phyloP scores from a whole-genome alignment of 1,140 invertebrate genomes.

The Olivierus martensii region DNA sequence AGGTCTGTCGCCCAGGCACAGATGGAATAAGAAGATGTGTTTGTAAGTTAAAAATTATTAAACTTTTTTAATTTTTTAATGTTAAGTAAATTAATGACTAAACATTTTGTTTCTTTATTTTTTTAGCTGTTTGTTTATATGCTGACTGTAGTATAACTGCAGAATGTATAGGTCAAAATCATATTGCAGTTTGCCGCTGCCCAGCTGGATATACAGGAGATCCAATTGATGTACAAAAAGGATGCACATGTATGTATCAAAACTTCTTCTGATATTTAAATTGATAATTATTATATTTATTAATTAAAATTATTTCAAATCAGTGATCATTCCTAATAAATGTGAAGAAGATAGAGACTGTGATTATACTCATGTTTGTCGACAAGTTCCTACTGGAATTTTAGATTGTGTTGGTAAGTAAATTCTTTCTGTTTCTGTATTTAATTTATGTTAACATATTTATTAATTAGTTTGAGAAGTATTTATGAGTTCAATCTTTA shows the following conservation, averaged over 20 bases:
- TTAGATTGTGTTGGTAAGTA: constrained; percentile 17
- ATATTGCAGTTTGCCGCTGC: constrained; percentile 45
- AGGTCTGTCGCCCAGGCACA: constrained; percentile 16
- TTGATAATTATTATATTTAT: not conserved
- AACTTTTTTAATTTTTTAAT: not conserved
- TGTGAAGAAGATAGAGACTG: constrained; percentile 48
- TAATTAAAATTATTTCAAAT: not conserved
- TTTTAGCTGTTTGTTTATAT: constrained; percentile 17
- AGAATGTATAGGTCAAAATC: constrained; percentile 54
- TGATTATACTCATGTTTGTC: constrained; percentile 38
- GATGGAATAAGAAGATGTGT: constrained; percentile 20
- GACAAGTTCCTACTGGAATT: constrained; percentile 11
- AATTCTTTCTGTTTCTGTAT: too few relatives aligned
- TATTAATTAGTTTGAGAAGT: not conserved
- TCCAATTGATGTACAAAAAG: constrained; percentile 48
- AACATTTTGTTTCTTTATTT: not conserved
- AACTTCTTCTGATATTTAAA: not conserved
- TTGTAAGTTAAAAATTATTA: constrained; percentile 12
- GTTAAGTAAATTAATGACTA: not conserved
- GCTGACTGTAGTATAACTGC: constrained; percentile 61
- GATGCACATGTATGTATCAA: constrained; percentile 39
- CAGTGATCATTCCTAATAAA: constrained; percentile 10
- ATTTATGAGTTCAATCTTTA: not conserved
- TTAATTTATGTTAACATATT: not conserved
- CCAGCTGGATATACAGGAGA: constrained; percentile 61